Evolutionary conservation across 1,140 invertebrate species (phyloP), one percentile per base, ranked within the genome.

Genomic region (Episyrphus balteatus): DNA sequence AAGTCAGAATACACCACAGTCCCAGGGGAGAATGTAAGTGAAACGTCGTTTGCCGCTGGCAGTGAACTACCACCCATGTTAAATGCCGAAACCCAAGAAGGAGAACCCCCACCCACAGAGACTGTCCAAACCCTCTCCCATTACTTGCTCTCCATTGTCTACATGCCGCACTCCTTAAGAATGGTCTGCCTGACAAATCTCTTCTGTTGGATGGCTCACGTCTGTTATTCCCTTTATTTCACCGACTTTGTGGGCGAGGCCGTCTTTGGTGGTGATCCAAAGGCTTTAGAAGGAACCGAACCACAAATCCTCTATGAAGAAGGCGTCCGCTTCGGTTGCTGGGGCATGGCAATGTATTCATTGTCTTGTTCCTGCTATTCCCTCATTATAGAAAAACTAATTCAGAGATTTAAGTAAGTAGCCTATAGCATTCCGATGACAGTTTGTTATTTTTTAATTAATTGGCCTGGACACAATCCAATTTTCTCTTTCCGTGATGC

Each of bases 131-230:
- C 82, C 0, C 56, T 89, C 1, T 57, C 56, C 21, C 80, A 92
- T 54, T 96, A 97, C 66, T 72, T 98, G 10, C 72, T 78, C 44
- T 94, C 92, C 5, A 95, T 97, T 26, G 59, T 97, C 0, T 75
- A 82, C 46, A 94, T 97, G 88, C 92, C 93, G 0, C 71, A 74
- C 48, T 92, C 88, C 2, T 71, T 98, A 47, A 75, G 83, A 33
- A 80, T 92, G 54, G 76, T 98, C 1, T 97, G 93, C 59, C 51
- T 95, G 3, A 96, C 92, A 1, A 97, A 97, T 73, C 74, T 96
- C 1, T 96, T 96, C 67, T 95, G 90, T 61, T 97, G 93, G 94
- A 96, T 94, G 90, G 89, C 92, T 0, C 86, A 97, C 47, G 90
- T 97, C 2, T 95, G 91, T 66, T 98, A 97, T 61, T 96, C 92